These are phyloP conservation scores for Sepiola atlantica DNA, from an alignment of 2,888 invertebrate species.

Conservation along the genomic window DNA sequence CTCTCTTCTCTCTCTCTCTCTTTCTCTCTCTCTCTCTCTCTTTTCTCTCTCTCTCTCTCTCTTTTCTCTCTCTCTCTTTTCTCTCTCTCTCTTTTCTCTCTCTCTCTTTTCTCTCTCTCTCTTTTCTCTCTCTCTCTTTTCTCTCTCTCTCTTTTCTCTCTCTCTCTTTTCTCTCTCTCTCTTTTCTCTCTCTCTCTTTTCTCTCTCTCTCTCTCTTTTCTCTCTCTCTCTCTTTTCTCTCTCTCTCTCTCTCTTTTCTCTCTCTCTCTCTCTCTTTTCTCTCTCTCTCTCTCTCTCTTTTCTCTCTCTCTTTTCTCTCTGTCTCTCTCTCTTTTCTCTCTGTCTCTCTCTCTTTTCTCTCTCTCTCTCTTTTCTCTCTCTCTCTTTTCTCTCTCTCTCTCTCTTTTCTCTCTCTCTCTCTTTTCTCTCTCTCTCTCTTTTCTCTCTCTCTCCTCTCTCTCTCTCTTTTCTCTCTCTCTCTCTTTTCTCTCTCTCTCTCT, in stretches of 20 bases:
- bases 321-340: background rate
- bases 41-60: background rate
- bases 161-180: background rate
- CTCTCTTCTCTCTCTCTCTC: background rate
- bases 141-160: background rate
- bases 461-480: background rate
- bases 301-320: background rate
- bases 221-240: too few species aligned
- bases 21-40: background rate
- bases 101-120: background rate
- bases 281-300: background rate
- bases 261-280: background rate
- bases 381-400: background rate
- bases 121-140: too few species aligned
- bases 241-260: too few species aligned
- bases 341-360: background rate
- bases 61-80: background rate
- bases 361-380: background rate
- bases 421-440: background rate
- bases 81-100: background rate
- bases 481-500: background rate
- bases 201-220: too few species aligned
- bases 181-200: background rate
- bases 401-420: background rate
- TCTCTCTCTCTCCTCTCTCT: background rate